Percentiles rank a stretch among this genome's conserved stretches.
phyloP scores from a whole-genome alignment of 92 coral and sea anemone genomes.

The Blastomussa wellsi region DNA sequence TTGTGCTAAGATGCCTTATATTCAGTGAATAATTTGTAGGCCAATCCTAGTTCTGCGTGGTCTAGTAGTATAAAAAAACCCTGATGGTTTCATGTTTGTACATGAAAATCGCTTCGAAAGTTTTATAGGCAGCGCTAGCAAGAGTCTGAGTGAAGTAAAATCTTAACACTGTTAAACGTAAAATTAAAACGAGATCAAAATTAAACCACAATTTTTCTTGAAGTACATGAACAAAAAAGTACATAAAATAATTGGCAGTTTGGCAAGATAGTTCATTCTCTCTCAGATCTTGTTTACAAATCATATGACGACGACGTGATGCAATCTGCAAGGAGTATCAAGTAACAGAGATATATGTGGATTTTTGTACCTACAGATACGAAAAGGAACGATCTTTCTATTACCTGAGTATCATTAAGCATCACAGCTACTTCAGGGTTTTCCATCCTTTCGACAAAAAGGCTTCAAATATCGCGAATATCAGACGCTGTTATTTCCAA shows the following conservation, averaged over 20 bases:
- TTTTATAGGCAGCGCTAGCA: too few relatives aligned
- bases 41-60: too few relatives aligned
- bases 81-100: too few relatives aligned
- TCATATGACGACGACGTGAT: not conserved
- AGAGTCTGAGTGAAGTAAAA: too few relatives aligned
- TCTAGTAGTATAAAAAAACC: too few relatives aligned
- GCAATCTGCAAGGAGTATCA: not conserved
- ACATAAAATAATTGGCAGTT: not conserved
- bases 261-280: too few relatives aligned
- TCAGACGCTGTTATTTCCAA: not conserved
- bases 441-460: slow-evolving; percentile 18
- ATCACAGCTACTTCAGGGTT: slow-evolving; percentile 12
- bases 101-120: too few relatives aligned
- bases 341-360: too few relatives aligned
- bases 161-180: too few relatives aligned
- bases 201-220: not conserved
- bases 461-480: not conserved
- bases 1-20: too few relatives aligned
- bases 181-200: not conserved
- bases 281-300: not conserved
- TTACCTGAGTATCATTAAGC: slow-evolving; percentile 37
- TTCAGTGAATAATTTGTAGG: too few relatives aligned
- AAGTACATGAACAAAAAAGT: not conserved
- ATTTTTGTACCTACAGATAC: not conserved
- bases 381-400: not conserved